Evolutionary conservation across 1,140 invertebrate genomes (phyloP).

Genomic region (Anastrepha ludens): DNA sequence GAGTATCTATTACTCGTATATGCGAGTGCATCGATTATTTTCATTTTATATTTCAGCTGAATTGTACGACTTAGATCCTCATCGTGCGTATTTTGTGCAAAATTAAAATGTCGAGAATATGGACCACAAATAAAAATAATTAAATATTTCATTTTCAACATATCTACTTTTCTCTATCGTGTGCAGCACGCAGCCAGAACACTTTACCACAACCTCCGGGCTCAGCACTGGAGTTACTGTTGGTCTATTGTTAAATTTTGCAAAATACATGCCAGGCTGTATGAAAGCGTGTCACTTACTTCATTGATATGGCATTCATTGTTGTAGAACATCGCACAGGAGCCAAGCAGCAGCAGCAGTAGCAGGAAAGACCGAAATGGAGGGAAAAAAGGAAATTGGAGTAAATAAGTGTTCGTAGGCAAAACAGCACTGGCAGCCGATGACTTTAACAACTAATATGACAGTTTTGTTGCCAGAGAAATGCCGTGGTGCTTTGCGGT

Average conservation of each 20-base stretch:
- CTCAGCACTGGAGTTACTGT: neutral
- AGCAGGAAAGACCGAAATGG: neutral
- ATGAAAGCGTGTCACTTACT: constrained; percentile 37
- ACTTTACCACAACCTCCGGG: neutral
- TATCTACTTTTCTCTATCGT: neutral
- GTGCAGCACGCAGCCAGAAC: neutral
- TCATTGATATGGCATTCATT: constrained; percentile 28
- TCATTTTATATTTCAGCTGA: no score
- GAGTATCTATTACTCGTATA: no score
- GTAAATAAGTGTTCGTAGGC: constrained; percentile 18
- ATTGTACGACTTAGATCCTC: no score
- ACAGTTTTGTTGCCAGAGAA: neutral
- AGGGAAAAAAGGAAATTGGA: constrained; percentile 22
- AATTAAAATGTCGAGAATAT: neutral
- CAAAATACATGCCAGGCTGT: neutral
- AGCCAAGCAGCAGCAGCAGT: neutral
- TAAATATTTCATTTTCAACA: neutral
- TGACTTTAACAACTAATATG: neutral
- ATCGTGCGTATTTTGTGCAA: no score
- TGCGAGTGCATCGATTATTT: no score
- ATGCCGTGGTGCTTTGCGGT: neutral
- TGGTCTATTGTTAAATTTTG: constrained; percentile 32
- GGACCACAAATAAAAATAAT: neutral
- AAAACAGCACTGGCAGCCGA: neutral
- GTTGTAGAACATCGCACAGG: neutral